Evolutionary conservation across 2,888 invertebrate genomes (phyloP), one percentile per base, ranked within the genome.

Genomic region (Osmoderma eremita): DNA sequence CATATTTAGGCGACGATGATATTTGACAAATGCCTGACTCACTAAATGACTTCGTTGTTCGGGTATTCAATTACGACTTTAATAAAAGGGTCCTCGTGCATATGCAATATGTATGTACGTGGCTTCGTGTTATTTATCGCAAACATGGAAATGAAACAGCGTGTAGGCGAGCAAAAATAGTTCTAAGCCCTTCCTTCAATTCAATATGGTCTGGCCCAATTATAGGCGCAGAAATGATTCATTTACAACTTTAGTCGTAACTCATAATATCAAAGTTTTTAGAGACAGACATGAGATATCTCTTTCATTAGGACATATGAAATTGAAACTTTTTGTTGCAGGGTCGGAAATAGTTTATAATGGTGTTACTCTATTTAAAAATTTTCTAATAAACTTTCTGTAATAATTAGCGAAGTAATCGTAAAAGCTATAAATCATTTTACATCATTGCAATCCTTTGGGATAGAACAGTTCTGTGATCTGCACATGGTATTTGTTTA

Each of bases 91-190:
- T 45, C 58, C 58, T 61, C 58, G 5, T 45, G 58, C n/a, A n/a
- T n/a, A n/a, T n/a, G n/a, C n/a, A n/a, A n/a, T 61, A 48, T 30
- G 30, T 24, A 30, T 12, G 58, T 45, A 61, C 58, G 58, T 61
- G 58, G 45, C 58, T 61, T 61, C 58, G 58, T 61, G 58, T 61
- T 61, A 61, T 61, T 61, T 61, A 61, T 61, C 15, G 45, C 30
- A 45, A 36, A 61, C 45, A 17, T 30, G 24, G 58, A 61, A 45
- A 61, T 61, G 58, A 45, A 61, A 61, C 58, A 61, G 58, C 17
- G 30, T 15, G 17, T 45, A 61, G 30, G 41, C n/a, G 58, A 45
- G 15, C 15, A 48, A 17, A 12, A 61, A 30, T 45, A 61, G 58
- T 45, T 61, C 17, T 36, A 45, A 8, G 17, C 39, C 38, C 53